Conservation (phyloP, 2,888 invertebrate species). For the Drosophila neotestacea region DNA sequence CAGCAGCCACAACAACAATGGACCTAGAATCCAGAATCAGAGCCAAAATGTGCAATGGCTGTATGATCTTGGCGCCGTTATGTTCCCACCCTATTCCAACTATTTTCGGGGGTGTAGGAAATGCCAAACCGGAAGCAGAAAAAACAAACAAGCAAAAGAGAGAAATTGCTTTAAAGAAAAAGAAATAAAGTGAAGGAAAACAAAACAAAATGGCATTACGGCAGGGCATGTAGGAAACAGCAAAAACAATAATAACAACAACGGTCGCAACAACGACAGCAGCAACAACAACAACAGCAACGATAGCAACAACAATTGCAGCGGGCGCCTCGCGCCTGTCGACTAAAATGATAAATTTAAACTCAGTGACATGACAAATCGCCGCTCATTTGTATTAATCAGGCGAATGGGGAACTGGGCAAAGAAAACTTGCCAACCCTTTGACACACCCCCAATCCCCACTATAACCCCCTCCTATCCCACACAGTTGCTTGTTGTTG, state of each 20-base stretch:
- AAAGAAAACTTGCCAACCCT: slow-evolving; percentile 52
- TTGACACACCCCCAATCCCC: slow-evolving; percentile 19
- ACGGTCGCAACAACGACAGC: slow-evolving; percentile 24
- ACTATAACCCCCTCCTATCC: background rate
- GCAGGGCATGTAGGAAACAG: slow-evolving; percentile 51
- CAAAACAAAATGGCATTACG: slow-evolving; percentile 54
- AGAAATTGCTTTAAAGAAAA: slow-evolving; percentile 23
- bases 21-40: slow-evolving; percentile 23
- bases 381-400: slow-evolving; percentile 82
- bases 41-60: slow-evolving; percentile 73
- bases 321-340: slow-evolving; percentile 68
- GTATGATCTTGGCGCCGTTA: slow-evolving; percentile 70
- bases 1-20: slow-evolving; percentile 37
- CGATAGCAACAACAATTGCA: slow-evolving; percentile 34
- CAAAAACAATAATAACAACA: slow-evolving; percentile 34
- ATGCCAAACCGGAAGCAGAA: slow-evolving; percentile 59
- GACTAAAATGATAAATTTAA: slow-evolving; percentile 81
- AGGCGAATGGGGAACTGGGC: slow-evolving; percentile 54
- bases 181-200: slow-evolving; percentile 25
- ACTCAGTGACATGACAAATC: slow-evolving; percentile 82
- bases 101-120: slow-evolving; percentile 28
- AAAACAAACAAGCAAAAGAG: slow-evolving; percentile 70
- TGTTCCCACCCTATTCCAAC: slow-evolving; percentile 9
- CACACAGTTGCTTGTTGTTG: slow-evolving; percentile 50
- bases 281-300: slow-evolving; percentile 35